Evolutionary conservation across 2,888 invertebrate genomes (phyloP).

Genomic region (Caenorhabditis sulstoni): DNA sequence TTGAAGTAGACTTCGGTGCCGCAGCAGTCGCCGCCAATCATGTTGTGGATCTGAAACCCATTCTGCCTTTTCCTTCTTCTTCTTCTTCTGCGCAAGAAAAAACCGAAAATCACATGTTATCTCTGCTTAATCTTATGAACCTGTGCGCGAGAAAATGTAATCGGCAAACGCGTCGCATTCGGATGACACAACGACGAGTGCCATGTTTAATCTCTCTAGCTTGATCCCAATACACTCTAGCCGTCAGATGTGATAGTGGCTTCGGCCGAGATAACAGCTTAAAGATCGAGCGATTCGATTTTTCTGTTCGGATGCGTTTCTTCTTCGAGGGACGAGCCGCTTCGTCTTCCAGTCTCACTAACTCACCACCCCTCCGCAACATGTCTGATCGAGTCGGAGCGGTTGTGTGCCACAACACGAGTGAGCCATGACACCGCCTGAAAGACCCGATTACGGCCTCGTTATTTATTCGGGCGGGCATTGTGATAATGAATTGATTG

Average conservation of each 20-base stretch:
- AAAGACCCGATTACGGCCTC: constrained; percentile 44
- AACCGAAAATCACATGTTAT: constrained; percentile 8
- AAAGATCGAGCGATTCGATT: not conserved
- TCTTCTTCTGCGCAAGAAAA: no score
- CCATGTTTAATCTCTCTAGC: constrained; percentile 24
- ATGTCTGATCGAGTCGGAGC: constrained; percentile 78
- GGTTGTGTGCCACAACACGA: constrained; percentile 75
- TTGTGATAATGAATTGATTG: constrained; percentile 20
- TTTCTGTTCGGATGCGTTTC: no score
- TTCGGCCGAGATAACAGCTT: no score
- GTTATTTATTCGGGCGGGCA: constrained; percentile 31
- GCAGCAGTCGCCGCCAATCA: constrained; percentile 78
- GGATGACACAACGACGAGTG: constrained; percentile 31
- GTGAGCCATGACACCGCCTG: constrained; percentile 72
- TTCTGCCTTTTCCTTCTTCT: no score
- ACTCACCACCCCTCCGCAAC: constrained; percentile 76
- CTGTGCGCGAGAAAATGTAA: no score
- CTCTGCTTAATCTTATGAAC: constrained; percentile 24
- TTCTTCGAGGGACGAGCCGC: no score
- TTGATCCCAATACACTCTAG: constrained; percentile 35
- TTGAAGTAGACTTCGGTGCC: constrained; percentile 74
- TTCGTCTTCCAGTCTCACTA: no score
- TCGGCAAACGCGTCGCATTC: not conserved
- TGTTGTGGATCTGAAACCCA: constrained; percentile 75
- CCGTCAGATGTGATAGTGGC: not conserved